Evolutionary conservation across 2,888 invertebrate species (phyloP), one percentile per base, ranked within the genome.

Genomic region (Plemyria rubiginata): DNA sequence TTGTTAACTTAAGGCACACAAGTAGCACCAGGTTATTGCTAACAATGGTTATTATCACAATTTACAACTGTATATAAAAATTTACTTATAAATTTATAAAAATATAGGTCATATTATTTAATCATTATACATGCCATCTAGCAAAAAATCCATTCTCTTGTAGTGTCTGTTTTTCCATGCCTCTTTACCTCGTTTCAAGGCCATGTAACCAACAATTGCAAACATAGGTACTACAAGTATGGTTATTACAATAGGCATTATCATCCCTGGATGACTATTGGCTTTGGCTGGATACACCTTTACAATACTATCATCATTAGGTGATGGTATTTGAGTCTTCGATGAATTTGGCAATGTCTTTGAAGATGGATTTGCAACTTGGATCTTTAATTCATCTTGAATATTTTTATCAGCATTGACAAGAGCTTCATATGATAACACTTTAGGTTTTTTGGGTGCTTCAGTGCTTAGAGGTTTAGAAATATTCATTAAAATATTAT

Each of bases 91-190:
- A 4, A 56, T 56, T 32, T 16, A 52, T 49, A 16, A 43, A 55
- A 46, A 58, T 7, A 12, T 38, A 28, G n/a, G n/a, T 40, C n/a
- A 16, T 12, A 41, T 22, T 40, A 6, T 6, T 80, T 86, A 96
- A 80, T 96, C 96, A 88, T 97, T 97, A 80, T 97, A 97, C 96
- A 97, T 97, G 75, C 97, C 97, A 86, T 97, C 97, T 60, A 97
- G 95, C 12, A 97, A 93, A 80, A 96, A 97, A 86, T 97, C 97
- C 97, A 97, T 97, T 81, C 97, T 93, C 68, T 96, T 94, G 78
- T 97, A 97, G 85, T 97, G 97, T 72, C 97, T 94, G 70, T 97
- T 96, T 74, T 96, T 95, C 97, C 97, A 97, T 81, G 96, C 96
- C 80, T 97, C 97, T 72, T 95, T 93, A n/a, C 96, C 95, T 70